Evolutionary conservation across 2,888 invertebrate species (phyloP).

Genomic region (Noctua janthina): DNA sequence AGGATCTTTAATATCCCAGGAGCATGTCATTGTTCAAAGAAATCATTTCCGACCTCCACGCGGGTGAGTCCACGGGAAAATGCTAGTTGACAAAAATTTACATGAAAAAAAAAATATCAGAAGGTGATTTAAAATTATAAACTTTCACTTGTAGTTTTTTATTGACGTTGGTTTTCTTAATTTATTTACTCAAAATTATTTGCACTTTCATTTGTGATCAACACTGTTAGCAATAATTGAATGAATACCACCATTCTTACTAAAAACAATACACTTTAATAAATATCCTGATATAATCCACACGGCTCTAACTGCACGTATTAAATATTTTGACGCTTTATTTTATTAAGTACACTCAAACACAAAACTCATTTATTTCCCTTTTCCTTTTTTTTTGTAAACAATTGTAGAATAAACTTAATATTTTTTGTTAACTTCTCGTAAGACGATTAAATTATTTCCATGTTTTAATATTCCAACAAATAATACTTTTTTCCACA

Average conservation of each 20-base stretch:
- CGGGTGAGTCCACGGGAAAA: background rate
- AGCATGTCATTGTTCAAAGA: background rate
- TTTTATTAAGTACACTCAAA: conserved; percentile 6
- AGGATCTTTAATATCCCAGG: background rate
- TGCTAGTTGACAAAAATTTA: background rate
- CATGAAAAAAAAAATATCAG: too few species aligned
- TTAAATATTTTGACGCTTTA: background rate
- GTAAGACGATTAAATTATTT: background rate
- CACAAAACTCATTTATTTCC: background rate
- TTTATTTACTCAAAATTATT: background rate
- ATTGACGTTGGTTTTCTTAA: background rate
- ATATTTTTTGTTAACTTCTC: background rate
- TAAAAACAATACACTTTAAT: background rate
- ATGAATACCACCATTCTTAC: background rate
- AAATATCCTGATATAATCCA: background rate
- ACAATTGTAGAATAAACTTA: too few species aligned
- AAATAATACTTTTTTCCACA: background rate
- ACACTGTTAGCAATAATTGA: background rate
- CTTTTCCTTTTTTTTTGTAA: background rate
- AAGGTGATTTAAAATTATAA: too few species aligned
- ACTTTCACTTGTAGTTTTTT: background rate
- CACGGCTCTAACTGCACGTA: background rate
- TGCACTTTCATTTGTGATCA: conserved; percentile 12
- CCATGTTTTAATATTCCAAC: background rate
- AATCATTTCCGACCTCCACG: background rate